Percentiles rank a stretch among this genome's conserved stretches.
Evolutionary conservation across 2,888 invertebrate genomes (phyloP).

Genomic region (Callyntrura guangdongensis): DNA sequence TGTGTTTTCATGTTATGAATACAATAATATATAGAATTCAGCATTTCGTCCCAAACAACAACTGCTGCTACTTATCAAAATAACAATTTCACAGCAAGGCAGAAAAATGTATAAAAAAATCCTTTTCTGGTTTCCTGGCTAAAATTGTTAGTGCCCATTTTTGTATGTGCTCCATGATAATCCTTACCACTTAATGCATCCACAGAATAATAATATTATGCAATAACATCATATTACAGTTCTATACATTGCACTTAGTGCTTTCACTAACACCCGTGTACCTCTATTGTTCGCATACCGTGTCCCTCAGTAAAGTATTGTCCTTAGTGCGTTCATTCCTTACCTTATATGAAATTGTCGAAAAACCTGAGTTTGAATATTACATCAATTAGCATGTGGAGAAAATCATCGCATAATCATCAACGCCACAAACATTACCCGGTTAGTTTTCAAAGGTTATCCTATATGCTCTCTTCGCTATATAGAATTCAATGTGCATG

Average conservation of each 20-base stretch:
- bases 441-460: no score
- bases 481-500: background rate
- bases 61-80: background rate
- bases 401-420: constrained; percentile 21
- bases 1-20: constrained; percentile 25
- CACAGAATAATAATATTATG: constrained; percentile 26
- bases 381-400: background rate
- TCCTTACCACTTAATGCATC: constrained; percentile 29
- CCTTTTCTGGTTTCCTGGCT: background rate
- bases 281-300: background rate
- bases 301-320: no score
- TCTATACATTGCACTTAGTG: background rate
- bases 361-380: background rate
- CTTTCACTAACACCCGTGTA: background rate
- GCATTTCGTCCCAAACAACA: background rate
- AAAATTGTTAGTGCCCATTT: constrained; percentile 10
- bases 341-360: background rate
- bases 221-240: background rate
- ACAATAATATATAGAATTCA: background rate
- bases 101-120: constrained; percentile 6
- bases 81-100: constrained; percentile 9
- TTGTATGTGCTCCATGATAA: background rate
- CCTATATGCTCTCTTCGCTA: background rate
- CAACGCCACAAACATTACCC: background rate
- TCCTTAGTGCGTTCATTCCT: no score